Evolutionary conservation across 2,797 vertebrate species (phyloP).

Genomic region (Lophius americanus): DNA sequence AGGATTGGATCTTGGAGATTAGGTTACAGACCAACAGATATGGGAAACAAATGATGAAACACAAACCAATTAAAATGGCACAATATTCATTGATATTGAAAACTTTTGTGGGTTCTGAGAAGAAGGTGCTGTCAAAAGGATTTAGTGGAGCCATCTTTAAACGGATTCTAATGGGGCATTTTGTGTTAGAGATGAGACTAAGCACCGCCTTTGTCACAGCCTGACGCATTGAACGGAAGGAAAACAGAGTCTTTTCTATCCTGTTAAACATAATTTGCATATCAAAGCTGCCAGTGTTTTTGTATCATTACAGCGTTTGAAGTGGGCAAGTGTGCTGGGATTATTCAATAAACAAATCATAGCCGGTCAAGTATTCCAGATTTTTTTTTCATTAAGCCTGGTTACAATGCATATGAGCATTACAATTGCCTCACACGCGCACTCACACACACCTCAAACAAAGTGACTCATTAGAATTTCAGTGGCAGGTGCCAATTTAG

Average conservation of each 20-base stretch:
- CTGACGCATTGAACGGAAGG: conserved; percentile 45
- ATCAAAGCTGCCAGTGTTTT: conserved; percentile 72
- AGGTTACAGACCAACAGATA: background rate
- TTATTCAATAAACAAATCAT: conserved; percentile 76
- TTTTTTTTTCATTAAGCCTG: conserved; percentile 31
- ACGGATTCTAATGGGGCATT: conserved; percentile 66
- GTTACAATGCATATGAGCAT: conserved; percentile 66
- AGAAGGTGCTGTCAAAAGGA: conserved; percentile 57
- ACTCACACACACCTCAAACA: conserved; percentile 59
- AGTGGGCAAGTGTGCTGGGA: conserved; percentile 68
- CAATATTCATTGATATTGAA: conserved; percentile 31
- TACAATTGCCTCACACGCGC: conserved; percentile 58
- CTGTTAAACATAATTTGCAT: conserved; percentile 67
- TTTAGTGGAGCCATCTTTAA: conserved; percentile 59
- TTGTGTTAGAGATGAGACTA: conserved; percentile 63
- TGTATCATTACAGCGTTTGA: conserved; percentile 69
- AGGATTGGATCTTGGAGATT: background rate
- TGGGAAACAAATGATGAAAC: conserved; percentile 4
- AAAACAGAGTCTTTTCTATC: conserved; percentile 67
- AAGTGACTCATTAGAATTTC: conserved; percentile 65
- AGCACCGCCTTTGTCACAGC: conserved; percentile 61
- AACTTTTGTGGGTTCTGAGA: conserved; percentile 45
- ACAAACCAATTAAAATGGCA: conserved; percentile 8
- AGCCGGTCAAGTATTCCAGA: conserved; percentile 67
- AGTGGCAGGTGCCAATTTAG: conserved; percentile 65